phyloP scores from a whole-genome alignment of 2,113 vertebrate genomes.

The Phyllostomus hastatus region DNA sequence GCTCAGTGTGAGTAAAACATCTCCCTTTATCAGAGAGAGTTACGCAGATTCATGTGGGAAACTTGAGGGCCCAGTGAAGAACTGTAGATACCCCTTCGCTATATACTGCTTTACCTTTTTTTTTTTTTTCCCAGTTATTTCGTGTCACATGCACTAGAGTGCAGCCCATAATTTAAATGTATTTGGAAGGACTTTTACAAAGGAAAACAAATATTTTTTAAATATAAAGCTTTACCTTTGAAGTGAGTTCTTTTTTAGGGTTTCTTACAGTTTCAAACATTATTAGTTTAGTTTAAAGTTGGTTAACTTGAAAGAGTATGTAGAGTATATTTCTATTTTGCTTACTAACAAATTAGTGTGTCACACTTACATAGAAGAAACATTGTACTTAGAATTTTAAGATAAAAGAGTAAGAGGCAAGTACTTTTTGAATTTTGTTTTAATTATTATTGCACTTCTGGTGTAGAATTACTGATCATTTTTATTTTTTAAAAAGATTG shows the following conservation, averaged over 20 bases:
- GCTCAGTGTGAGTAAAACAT: neutral
- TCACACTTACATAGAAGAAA: conserved; percentile 47
- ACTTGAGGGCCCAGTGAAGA: neutral
- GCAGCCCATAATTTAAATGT: conserved; percentile 40
- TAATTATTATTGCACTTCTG: conserved; percentile 47
- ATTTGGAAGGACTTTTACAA: conserved; percentile 55
- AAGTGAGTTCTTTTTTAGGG: conserved; percentile 52
- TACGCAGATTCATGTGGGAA: neutral
- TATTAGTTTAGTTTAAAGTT: conserved; percentile 50
- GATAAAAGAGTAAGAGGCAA: conserved; percentile 46
- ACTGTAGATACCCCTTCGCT: neutral
- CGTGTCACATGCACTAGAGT: neutral
- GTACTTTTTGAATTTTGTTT: conserved; percentile 50
- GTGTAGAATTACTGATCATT: conserved; percentile 45
- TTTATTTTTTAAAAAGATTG: neutral
- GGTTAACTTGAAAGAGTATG: conserved; percentile 38
- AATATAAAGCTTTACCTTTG: conserved; percentile 61
- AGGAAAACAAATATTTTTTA: conserved; percentile 1
- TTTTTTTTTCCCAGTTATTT: conserved; percentile 41
- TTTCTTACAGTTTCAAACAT: conserved; percentile 45
- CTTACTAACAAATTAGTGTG: conserved; percentile 47
- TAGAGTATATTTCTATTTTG: conserved; percentile 56
- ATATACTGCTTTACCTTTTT: neutral
- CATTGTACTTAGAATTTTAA: conserved; percentile 60
- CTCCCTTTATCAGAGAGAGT: neutral